A percentile compares a stretch with the other conserved stretches of the same genome.
phyloP scores from a whole-genome alignment of 2,888 invertebrate species.

The Eilema caniola region DNA sequence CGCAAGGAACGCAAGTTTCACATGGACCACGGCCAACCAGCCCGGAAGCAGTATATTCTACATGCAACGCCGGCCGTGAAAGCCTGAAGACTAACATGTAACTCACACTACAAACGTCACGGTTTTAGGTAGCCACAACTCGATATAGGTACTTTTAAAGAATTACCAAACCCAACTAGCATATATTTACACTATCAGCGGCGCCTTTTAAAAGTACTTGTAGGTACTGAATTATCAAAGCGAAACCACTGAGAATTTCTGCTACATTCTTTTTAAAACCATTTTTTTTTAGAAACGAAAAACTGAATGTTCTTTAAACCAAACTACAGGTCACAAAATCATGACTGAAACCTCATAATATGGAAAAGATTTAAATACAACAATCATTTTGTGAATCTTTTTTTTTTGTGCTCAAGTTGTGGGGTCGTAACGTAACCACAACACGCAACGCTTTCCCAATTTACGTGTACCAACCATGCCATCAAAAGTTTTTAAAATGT shows the following conservation, averaged over 20 bases:
- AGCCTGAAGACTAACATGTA: no score
- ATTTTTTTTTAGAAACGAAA: not conserved
- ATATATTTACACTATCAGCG: not conserved
- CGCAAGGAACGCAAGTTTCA: no score
- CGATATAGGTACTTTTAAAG: not conserved
- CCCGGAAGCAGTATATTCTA: no score
- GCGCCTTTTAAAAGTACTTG: not conserved
- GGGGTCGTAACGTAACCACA: slow-evolving; percentile 12
- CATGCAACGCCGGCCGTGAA: no score
- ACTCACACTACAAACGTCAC: not conserved
- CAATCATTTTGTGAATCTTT: not conserved
- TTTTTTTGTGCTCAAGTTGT: slow-evolving; percentile 2
- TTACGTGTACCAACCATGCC: slow-evolving; percentile 3
- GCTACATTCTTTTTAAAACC: not conserved
- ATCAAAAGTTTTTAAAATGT: slow-evolving; percentile 10
- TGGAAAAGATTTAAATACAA: not conserved
- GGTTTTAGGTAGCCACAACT: not conserved
- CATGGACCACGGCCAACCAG: no score
- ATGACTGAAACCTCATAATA: not conserved
- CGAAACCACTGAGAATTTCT: not conserved
- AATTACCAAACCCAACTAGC: no score
- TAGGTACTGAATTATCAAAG: not conserved
- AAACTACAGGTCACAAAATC: not conserved
- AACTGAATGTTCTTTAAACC: not conserved
- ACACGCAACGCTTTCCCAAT: slow-evolving; percentile 22